Conservation (phyloP, 2,797 vertebrate species). For the Fistularia tabacaria region DNA sequence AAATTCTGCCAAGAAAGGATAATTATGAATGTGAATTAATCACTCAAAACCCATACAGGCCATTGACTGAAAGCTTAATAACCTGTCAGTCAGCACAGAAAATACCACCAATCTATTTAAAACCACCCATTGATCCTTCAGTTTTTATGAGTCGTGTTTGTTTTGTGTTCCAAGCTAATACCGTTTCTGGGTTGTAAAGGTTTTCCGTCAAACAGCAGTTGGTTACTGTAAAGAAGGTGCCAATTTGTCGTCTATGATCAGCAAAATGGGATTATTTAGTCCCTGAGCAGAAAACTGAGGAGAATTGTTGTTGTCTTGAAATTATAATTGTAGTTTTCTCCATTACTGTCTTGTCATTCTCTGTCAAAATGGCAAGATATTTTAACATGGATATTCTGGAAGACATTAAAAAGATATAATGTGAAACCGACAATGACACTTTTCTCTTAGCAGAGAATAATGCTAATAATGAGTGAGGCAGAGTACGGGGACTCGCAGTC, state of each 20-base stretch:
- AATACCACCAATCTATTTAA: conserved; percentile 59
- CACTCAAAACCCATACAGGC: conserved; percentile 36
- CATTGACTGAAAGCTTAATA: conserved; percentile 68
- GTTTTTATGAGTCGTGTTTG: conserved; percentile 56
- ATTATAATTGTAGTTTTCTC: too few relatives aligned
- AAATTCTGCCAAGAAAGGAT: conserved; percentile 45
- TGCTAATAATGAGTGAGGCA: conserved; percentile 40
- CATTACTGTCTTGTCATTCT: too few relatives aligned
- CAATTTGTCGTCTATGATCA: too few relatives aligned
- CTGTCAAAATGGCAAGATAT: too few relatives aligned
- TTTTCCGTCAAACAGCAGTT: conserved; percentile 53
- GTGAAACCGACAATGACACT: conserved; percentile 31
- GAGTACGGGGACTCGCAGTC: conserved; percentile 46
- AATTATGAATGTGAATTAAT: conserved; percentile 50
- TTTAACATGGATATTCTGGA: too few relatives aligned
- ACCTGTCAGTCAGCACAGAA: conserved; percentile 53
- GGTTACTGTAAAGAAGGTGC: conserved; percentile 35
- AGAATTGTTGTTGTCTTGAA: too few relatives aligned
- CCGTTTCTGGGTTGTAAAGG: conserved; percentile 39
- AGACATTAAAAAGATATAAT: too few relatives aligned
- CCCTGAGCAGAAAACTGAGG: too few relatives aligned
- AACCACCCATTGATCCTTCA: conserved; percentile 58
- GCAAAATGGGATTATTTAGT: too few relatives aligned
- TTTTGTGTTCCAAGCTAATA: conserved; percentile 45
- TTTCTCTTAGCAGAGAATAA: conserved; percentile 38